Evolutionary conservation across 23 tunicate genomes (phyloP).

Genomic region (Oikopleura vanhoeffeni): DNA sequence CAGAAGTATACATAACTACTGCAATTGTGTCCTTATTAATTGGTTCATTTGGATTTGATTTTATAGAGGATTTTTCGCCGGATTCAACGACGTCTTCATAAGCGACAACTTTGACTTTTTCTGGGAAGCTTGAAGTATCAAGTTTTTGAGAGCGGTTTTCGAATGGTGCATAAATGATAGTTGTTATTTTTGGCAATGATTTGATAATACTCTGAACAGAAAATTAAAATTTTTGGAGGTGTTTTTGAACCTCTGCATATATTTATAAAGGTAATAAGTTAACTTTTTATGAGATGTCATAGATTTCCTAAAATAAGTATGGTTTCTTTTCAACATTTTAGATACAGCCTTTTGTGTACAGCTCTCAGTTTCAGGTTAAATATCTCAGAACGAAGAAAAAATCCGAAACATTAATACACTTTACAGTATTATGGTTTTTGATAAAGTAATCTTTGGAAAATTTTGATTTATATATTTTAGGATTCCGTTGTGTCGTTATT

Average conservation of each 20-base stretch:
- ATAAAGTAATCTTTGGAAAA: too few species aligned
- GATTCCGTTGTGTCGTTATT: too few species aligned
- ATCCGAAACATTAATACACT: too few species aligned
- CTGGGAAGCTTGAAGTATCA: not conserved
- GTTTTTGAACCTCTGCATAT: too few species aligned
- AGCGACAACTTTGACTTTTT: not conserved
- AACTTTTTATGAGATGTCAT: not conserved
- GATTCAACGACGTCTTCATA: not conserved
- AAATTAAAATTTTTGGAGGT: too few species aligned
- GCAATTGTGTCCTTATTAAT: slow-evolving; percentile 14
- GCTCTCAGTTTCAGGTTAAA: too few species aligned
- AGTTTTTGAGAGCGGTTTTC: not conserved
- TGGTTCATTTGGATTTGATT: not conserved
- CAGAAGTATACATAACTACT: slow-evolving; percentile 79
- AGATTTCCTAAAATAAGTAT: not conserved
- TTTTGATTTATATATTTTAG: too few species aligned
- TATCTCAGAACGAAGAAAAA: too few species aligned
- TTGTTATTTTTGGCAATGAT: not conserved
- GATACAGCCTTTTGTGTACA: too few species aligned
- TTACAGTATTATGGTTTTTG: too few species aligned
- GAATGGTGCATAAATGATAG: not conserved
- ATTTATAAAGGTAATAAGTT: too few species aligned
- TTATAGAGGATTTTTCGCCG: not conserved
- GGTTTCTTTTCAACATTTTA: too few species aligned
- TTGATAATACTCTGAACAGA: not conserved